These are phyloP conservation scores for Lontra canadensis DNA, from an alignment of 2,113 vertebrate genomes.

Conservation along the genomic window DNA sequence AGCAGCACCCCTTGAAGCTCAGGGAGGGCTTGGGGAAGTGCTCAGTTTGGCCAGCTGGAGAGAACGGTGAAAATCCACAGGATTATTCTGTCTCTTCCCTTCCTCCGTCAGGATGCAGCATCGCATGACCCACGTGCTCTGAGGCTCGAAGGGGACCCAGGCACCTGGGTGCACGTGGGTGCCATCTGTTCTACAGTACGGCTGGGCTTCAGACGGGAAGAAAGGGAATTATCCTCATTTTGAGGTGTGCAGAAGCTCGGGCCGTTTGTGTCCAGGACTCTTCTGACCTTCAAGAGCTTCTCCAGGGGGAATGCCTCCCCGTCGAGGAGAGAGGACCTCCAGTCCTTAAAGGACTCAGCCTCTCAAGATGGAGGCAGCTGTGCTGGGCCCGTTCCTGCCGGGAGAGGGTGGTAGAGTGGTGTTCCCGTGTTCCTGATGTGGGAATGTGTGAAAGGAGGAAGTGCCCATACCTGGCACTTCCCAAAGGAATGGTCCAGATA, in stretches of 20 bases:
- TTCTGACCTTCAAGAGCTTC: not conserved
- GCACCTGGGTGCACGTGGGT: rapidly evolving
- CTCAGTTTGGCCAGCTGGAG: not conserved
- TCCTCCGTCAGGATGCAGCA: not conserved
- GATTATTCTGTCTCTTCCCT: not conserved
- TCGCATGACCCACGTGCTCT: rapidly evolving
- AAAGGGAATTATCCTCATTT: not conserved
- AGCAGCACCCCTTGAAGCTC: not conserved
- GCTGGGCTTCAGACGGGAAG: not conserved
- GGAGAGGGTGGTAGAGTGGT: not conserved
- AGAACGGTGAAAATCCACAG: not conserved
- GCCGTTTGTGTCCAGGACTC: too few species aligned
- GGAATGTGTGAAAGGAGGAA: not conserved
- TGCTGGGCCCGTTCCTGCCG: not conserved
- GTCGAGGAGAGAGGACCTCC: rapidly evolving
- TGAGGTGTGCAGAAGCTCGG: not conserved
- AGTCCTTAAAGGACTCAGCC: not conserved
- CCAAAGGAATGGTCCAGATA: not conserved
- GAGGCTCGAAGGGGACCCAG: not conserved
- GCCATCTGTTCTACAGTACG: rapidly evolving
- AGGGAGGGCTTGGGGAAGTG: not conserved
- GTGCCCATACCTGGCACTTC: not conserved
- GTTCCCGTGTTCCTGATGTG: not conserved
- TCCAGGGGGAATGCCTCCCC: not conserved
- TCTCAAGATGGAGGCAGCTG: not conserved